Conservation (phyloP, 2,113 vertebrate species). For the Glaucomys volans region DNA sequence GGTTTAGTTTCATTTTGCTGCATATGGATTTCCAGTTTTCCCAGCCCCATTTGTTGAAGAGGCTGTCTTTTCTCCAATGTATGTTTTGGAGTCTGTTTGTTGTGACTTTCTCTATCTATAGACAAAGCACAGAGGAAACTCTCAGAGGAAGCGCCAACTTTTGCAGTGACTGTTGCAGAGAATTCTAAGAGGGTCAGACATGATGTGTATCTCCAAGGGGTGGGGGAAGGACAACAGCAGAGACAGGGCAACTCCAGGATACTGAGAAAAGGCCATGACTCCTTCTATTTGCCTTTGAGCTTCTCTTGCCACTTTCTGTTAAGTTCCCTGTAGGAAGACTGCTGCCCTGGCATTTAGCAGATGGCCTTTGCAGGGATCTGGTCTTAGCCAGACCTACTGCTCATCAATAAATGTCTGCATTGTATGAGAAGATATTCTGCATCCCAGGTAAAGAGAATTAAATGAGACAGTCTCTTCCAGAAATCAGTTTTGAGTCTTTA, state of each 20-base stretch:
- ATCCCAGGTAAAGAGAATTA: not conserved
- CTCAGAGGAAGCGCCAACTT: not conserved
- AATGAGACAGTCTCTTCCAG: not conserved
- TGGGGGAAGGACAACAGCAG: not conserved
- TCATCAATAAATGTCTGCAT: not conserved
- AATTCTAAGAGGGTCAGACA: not conserved
- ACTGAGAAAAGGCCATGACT: not conserved
- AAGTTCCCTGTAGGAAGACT: not conserved
- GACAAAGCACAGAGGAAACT: not conserved
- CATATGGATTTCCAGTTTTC: no score
- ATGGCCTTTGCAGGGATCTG: not conserved
- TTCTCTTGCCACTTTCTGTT: not conserved
- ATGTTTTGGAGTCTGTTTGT: no score
- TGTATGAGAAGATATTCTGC: not conserved
- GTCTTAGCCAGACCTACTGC: not conserved
- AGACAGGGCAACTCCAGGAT: not conserved
- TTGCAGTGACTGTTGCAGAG: not conserved
- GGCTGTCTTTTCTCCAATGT: no score
- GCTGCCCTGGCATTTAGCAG: not conserved
- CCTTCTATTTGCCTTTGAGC: not conserved
- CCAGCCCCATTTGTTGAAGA: no score
- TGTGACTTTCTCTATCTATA: not conserved
- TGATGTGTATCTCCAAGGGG: not conserved
- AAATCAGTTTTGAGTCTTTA: conserved; percentile 1
- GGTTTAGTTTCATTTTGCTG: no score